Conservation (phyloP, 2,888 invertebrate genomes). For the Neria commutata region DNA sequence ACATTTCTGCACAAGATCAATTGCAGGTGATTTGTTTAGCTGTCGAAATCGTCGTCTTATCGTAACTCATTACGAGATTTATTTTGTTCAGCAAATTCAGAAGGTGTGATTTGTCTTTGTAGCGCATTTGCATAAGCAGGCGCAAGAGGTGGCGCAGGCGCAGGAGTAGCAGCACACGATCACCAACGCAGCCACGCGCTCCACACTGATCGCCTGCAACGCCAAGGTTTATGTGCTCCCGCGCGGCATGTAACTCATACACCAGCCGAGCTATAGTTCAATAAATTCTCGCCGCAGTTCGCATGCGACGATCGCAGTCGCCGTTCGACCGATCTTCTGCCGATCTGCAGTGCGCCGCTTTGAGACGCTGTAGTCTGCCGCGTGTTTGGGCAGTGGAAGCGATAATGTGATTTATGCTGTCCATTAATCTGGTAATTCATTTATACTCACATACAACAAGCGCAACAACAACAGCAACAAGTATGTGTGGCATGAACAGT, state of each 20-base stretch:
- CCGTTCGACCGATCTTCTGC: not conserved
- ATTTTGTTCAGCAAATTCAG: conserved; percentile 62
- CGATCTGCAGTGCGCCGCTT: conserved; percentile 6
- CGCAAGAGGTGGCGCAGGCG: conserved; percentile 1
- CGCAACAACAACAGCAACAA: no score
- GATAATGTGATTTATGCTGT: conserved; percentile 62
- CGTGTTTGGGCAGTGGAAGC: conserved; percentile 52
- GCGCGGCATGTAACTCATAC: conserved; percentile 1
- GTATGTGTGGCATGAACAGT: no score
- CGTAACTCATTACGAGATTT: conserved; percentile 63
- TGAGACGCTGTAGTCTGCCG: conserved; percentile 17
- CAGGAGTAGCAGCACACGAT: conserved; percentile 30
- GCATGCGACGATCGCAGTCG: conserved; percentile 18
- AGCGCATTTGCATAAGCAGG: conserved; percentile 42
- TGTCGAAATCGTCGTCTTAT: conserved; percentile 63
- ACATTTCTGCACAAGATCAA: conserved; percentile 51
- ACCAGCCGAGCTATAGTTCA: conserved; percentile 50
- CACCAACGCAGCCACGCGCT: no score
- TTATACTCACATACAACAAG: conserved; percentile 36
- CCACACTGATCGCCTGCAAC: no score
- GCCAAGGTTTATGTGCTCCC: no score
- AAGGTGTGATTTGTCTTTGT: conserved; percentile 62
- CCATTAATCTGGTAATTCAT: conserved; percentile 63
- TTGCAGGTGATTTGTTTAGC: conserved; percentile 63
- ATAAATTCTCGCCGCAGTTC: conserved; percentile 52